Base-by-base conservation (phyloP, 2,113 vertebrate species). In the Oryzias curvinotus region DNA sequence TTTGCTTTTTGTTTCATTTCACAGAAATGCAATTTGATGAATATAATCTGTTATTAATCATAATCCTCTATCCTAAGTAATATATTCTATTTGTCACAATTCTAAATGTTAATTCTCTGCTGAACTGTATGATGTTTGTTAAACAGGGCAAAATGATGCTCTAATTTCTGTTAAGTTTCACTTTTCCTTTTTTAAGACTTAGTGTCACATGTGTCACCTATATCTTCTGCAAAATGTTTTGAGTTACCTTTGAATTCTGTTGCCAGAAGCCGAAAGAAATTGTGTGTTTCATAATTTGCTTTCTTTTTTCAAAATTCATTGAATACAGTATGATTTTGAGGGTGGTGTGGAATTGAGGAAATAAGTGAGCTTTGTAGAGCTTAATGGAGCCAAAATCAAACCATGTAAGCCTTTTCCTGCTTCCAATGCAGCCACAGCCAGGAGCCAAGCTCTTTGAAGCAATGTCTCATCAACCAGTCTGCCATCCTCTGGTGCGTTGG, bases 141-240 rank as follows among this genome's bases (percentile, higher is more conserved):
- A 36, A 36, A 8, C 6, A 10, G 30, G 30, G 30, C 30, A 36
- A 36, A 36, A 10, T 36, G 3, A 36, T 36, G 36, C 36, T 36
- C 2, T 57, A 57, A 48, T 67, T 50, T 68, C 79, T 71, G 78
- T 71, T 62, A 63, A 62, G 57, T 65, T 13, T 15, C 83, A 55
- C 77, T 82, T 88, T 71, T 82, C 66, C 51, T 71, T 77, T 73
- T 12, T 12, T 54, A 43, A 73, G 84, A 76, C 80, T 89, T 84
- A 88, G 64, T 85, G 86, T 91, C 90, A 86, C 25, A 89, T 81
- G 83, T 91, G 91, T 91, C 89, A 91, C 77, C 82, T 82, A 85
- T 83, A 90, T 89, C 84, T 75, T 57, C 46, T 62, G 16, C 44
- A 68, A 71, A 77, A 67, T 79, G 81, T 88, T 83, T 80, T 88